phyloP scores from a whole-genome alignment of 1,140 invertebrate species.

The Leptinotarsa defecta region DNA sequence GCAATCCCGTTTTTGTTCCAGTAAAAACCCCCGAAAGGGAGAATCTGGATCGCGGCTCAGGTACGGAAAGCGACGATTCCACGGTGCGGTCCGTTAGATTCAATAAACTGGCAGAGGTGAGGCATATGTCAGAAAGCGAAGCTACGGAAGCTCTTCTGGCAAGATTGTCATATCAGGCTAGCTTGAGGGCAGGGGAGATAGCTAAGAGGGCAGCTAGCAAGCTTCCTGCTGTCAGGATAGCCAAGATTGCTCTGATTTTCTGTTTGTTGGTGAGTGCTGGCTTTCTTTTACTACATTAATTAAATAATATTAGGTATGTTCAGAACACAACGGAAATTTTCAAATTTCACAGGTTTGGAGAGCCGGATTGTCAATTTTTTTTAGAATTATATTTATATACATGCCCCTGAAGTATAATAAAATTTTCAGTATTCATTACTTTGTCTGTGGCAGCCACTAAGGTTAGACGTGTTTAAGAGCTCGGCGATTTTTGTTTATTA shows the following conservation, averaged over 20 bases:
- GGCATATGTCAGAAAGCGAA: constrained; percentile 79
- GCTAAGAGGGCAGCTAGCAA: constrained; percentile 70
- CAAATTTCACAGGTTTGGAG: too few relatives aligned
- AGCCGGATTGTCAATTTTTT: too few relatives aligned
- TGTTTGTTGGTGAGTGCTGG: constrained; percentile 72
- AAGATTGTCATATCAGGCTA: constrained; percentile 82
- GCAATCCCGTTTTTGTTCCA: constrained; percentile 82
- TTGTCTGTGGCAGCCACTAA: too few relatives aligned
- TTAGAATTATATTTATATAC: too few relatives aligned
- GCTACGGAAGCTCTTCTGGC: constrained; percentile 84
- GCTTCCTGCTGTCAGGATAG: constrained; percentile 71
- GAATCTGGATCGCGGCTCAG: constrained; percentile 67
- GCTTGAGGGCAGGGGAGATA: constrained; percentile 72
- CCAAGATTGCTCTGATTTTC: constrained; percentile 77
- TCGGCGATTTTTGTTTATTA: too few relatives aligned
- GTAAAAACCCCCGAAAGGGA: constrained; percentile 72
- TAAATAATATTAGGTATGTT: neutral
- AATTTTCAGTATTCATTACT: too few relatives aligned
- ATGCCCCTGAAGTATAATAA: too few relatives aligned
- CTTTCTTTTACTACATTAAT: constrained; percentile 1
- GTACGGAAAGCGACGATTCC: constrained; percentile 85
- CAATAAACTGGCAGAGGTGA: constrained; percentile 83
- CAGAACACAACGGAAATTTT: too few relatives aligned
- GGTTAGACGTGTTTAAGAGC: too few relatives aligned
- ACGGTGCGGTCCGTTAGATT: constrained; percentile 73